Evolutionary conservation across 1,140 invertebrate genomes (phyloP).

Genomic region (Drosophila ercepeae): DNA sequence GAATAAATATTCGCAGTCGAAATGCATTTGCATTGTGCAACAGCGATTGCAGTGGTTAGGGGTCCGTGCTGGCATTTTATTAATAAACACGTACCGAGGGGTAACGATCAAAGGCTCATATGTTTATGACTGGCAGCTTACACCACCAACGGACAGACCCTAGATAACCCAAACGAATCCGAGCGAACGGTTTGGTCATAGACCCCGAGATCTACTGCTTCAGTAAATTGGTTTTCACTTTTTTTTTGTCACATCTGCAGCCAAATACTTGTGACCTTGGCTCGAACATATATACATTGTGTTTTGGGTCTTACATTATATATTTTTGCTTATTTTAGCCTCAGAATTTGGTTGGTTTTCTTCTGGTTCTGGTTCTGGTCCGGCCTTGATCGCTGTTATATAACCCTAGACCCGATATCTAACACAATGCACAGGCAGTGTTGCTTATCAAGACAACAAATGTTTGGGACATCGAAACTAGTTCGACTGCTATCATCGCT

Average conservation of each 20-base stretch:
- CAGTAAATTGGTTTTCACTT: constrained; percentile 60
- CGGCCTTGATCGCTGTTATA: constrained; percentile 67
- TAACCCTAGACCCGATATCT: constrained; percentile 40
- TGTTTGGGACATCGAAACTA: constrained; percentile 9
- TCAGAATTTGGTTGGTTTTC: constrained; percentile 36
- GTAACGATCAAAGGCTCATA: constrained; percentile 37
- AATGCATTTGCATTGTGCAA: constrained; percentile 45
- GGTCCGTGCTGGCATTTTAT: constrained; percentile 40
- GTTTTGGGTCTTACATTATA: constrained; percentile 6
- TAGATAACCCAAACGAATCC: constrained; percentile 62
- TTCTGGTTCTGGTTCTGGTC: background rate
- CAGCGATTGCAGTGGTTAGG: constrained; percentile 32
- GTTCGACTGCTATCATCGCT: constrained; percentile 13
- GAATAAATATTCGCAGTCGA: constrained; percentile 29
- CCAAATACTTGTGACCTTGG: constrained; percentile 41
- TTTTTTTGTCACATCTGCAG: constrained; percentile 52
- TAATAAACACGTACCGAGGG: constrained; percentile 57
- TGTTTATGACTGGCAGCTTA: constrained; percentile 49
- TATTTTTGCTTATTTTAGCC: constrained; percentile 50
- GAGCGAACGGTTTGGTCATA: constrained; percentile 59
- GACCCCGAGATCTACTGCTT: constrained; percentile 27
- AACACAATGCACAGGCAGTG: constrained; percentile 20
- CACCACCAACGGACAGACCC: constrained; percentile 11
- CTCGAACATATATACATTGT: constrained; percentile 13
- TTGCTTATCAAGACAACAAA: constrained; percentile 34